Evolutionary conservation across 2,888 invertebrate species (phyloP).

Genomic region (Amphimallon solstitiale): DNA sequence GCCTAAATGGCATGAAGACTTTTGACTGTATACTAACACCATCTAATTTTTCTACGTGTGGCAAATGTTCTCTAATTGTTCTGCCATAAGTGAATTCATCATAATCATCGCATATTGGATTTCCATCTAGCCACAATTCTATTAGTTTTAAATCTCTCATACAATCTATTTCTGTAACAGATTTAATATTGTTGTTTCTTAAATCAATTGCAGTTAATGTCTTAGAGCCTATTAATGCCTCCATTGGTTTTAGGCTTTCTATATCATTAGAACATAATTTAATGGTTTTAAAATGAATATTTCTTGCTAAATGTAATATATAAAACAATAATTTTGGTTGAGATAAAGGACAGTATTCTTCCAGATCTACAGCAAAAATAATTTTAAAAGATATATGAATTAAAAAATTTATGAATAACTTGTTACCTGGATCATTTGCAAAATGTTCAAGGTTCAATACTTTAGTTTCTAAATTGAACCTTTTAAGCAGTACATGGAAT

Average conservation of each 20-base stretch:
- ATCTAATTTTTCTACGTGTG: conserved; percentile 63
- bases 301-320: conserved; percentile 59
- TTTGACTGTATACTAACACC: conserved; percentile 18
- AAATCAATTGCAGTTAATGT: conserved; percentile 43
- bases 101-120: conserved; percentile 76
- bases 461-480: conserved; percentile 57
- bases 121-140: conserved; percentile 72
- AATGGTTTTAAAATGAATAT: conserved; percentile 47
- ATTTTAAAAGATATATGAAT: conserved; percentile 19
- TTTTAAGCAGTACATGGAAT: conserved; percentile 57
- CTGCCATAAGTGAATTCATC: conserved; percentile 70
- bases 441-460: conserved; percentile 62
- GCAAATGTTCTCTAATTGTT: conserved; percentile 66
- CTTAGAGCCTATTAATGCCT: conserved; percentile 51
- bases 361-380: conserved; percentile 50
- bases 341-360: conserved; percentile 63
- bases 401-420: conserved; percentile 1
- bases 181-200: conserved; percentile 44
- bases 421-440: conserved; percentile 62
- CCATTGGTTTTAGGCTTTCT: conserved; percentile 54
- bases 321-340: conserved; percentile 64
- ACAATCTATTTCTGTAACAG: conserved; percentile 15
- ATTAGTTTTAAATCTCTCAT: conserved; percentile 44
- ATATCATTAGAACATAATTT: conserved; percentile 58
- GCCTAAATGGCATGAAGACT: conserved; percentile 58